Evolutionary conservation across 2,888 invertebrate species (phyloP).

Genomic region (Octonoba sinensis): DNA sequence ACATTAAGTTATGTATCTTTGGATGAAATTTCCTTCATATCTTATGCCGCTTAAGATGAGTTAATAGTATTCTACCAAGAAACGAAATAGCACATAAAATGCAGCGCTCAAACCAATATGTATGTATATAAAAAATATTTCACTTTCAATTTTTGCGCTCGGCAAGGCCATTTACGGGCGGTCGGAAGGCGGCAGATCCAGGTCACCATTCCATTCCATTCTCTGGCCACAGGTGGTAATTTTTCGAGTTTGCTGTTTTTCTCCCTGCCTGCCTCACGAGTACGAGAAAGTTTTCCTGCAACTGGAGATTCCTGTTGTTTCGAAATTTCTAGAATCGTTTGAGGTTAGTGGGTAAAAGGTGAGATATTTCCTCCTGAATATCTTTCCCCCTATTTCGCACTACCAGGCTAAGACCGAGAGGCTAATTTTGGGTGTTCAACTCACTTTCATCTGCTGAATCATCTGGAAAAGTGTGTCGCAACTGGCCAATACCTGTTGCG

Average conservation of each 20-base stretch:
- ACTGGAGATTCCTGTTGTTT: background rate
- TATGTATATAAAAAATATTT: background rate
- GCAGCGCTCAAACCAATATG: background rate
- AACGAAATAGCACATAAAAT: background rate
- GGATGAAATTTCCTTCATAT: too few species aligned
- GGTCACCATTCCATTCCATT: background rate
- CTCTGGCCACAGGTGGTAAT: background rate
- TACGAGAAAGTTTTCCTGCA: conserved; percentile 4
- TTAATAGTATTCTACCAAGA: too few species aligned
- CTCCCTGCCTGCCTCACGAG: background rate
- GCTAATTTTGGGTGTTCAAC: too few species aligned
- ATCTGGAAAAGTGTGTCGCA: too few species aligned
- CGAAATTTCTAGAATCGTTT: conserved; percentile 29
- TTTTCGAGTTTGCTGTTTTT: background rate
- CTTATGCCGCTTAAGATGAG: too few species aligned
- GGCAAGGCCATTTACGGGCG: conserved; percentile 18
- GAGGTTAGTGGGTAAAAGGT: conserved; percentile 57
- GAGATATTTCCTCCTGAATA: conserved; percentile 10
- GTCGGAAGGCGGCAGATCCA: conserved; percentile 12
- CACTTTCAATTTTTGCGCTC: conserved; percentile 20
- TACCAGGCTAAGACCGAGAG: too few species aligned
- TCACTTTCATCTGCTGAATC: too few species aligned
- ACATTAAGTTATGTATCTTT: too few species aligned
- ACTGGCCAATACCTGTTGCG: too few species aligned
- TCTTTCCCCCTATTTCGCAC: too few species aligned